Evolutionary conservation across 1,140 invertebrate genomes (phyloP), one percentile per base, ranked within the genome.

Genomic region (Heliconius eleuchia): DNA sequence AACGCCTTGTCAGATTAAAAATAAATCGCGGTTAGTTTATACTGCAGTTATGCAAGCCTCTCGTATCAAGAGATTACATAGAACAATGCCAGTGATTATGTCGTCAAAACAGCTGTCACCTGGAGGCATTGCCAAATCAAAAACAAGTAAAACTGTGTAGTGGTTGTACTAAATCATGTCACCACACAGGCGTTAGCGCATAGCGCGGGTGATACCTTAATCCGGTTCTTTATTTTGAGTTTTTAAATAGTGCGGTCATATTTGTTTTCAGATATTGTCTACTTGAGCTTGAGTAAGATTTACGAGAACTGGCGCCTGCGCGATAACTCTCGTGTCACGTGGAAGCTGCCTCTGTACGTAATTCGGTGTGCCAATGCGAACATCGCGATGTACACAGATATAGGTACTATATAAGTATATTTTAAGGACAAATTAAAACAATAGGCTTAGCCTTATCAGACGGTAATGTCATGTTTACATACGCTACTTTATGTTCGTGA

Each of bases 191-290:
- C 84, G 88, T 91, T 91, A 94, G 82, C 85, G 80, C 84, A 77
- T 82, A 81, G 87, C 85, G 50, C 81, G 85, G 86, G 87, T 93
- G 92, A 94, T 92, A 89, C 90, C 86, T 92, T 93, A 94, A 94
- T 93, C 91, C 87, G 87, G 82, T 83, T 92, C 91, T 92, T 91
- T 93, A 90, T 93, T 92, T 92, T 90, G 86, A 92, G 90, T 92
- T 92, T 91, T 92, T 93, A 92, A 92, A 94, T 93, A 92, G 90
- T 93, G 88, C 87, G 86, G 86, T 87, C 89, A 93, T 93, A 93
- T 94, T 94, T 94, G 88, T 76, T 93, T 89, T 91, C 85, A 94
- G 92, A 94, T 94, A 93, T 92, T 88, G 91, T 92, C 86, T 87
- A 83, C 83, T 89, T 89, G 84, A 88, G 87, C 82, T 88, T 34